phyloP scores from a whole-genome alignment of 2,113 vertebrate genomes.

The Pluvialis apricaria region DNA sequence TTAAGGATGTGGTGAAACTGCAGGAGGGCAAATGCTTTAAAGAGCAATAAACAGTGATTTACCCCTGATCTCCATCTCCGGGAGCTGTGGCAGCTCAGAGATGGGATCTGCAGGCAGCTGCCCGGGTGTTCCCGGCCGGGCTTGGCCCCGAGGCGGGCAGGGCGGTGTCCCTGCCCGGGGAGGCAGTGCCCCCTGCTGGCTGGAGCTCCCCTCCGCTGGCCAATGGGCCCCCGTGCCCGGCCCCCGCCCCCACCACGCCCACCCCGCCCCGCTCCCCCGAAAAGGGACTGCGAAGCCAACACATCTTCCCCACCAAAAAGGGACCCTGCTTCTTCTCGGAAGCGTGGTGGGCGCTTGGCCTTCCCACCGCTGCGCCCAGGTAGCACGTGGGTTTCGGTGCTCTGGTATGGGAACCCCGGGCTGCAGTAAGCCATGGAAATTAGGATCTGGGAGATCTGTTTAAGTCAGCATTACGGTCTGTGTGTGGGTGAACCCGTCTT shows the following conservation, averaged over 20 bases:
- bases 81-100: neutral
- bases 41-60: neutral
- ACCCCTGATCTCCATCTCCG: neutral
- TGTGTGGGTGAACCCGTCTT: conserved; percentile 59
- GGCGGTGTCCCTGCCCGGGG: neutral
- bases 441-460: conserved; percentile 36
- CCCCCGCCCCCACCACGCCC: neutral
- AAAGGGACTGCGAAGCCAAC: fast-evolving
- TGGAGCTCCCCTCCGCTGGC: neutral
- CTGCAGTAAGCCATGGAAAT: conserved; percentile 6
- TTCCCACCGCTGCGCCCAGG: neutral
- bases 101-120: neutral
- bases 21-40: neutral
- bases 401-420: neutral
- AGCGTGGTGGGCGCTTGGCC: fast-evolving
- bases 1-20: neutral
- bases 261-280: fast-evolving
- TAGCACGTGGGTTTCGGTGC: neutral
- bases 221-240: neutral
- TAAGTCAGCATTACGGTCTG: conserved; percentile 29
- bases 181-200: conserved; percentile 11
- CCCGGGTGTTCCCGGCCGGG: neutral
- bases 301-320: fast-evolving
- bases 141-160: neutral
- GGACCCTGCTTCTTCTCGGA: neutral